phyloP scores from a whole-genome alignment of 2,888 invertebrate species.

The Punctoribates punctum region DNA sequence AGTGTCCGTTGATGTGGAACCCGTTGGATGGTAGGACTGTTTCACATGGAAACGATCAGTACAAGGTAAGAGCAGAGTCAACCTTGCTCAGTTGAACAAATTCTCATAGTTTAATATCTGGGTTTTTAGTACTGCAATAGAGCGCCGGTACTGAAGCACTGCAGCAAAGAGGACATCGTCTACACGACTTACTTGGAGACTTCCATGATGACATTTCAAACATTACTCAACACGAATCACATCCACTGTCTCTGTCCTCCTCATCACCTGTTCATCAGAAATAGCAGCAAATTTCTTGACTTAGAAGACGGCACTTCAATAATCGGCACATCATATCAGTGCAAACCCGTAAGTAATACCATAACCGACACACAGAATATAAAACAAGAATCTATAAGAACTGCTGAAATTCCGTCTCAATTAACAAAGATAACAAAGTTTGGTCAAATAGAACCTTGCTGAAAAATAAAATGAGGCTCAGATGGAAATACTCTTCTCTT shows the following conservation, averaged over 20 bases:
- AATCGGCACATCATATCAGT: slow-evolving; percentile 39
- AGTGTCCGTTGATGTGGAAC: slow-evolving; percentile 51
- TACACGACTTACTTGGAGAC: slow-evolving; percentile 42
- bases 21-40: slow-evolving; percentile 50
- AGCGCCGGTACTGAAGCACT: slow-evolving; percentile 39
- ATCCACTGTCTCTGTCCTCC: slow-evolving; percentile 44
- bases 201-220: slow-evolving; percentile 41
- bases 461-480: no score
- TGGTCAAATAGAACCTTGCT: no score
- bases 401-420: no score
- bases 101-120: no score
- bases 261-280: slow-evolving; percentile 40
- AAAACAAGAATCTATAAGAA: no score
- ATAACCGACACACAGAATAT: no score
- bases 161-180: slow-evolving; percentile 40
- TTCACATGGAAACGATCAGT: slow-evolving; percentile 52
- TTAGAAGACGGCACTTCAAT: slow-evolving; percentile 35
- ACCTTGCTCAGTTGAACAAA: not conserved
- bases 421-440: no score
- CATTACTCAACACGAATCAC: slow-evolving; percentile 39
- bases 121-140: slow-evolving; percentile 41
- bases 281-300: slow-evolving; percentile 42
- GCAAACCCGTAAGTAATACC: slow-evolving; percentile 42
- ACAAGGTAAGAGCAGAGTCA: slow-evolving; percentile 49
- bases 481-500: no score